Base-by-base conservation (phyloP, 2,888 invertebrate genomes). In the Antitype chi region DNA sequence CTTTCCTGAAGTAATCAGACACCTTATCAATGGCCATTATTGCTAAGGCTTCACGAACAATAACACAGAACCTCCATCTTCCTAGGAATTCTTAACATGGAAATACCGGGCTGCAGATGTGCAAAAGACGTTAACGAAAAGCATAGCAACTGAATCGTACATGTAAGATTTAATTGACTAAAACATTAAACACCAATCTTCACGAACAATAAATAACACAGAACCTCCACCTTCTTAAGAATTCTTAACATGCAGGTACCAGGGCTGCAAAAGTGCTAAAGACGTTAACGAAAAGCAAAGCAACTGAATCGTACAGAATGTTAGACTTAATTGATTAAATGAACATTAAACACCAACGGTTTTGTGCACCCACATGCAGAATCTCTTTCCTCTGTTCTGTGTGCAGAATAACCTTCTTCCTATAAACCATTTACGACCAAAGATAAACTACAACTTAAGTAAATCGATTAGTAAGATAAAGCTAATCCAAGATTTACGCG, bases 1-100 rank as follows among this genome's bases (percentile, higher is more conserved):
- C 82, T 78, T 70, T 62, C 28, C 67, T 70, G 38, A 49, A 78
- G 74, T 79, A 82, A 82, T 59, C 79, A 74, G 79, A 82, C 57
- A 81, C 81, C 62, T 53, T 62, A 78, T 82, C 78, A 67, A 49
- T 68, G 62, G 4, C 47, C 53, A 70, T 66, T 80, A 71, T 20
- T 28, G n/a, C 57, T 47, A 57, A 55, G 55, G 20, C 9, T 67
- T 38, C 23, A 55, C 69, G 20, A 74, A 77, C 78, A 70, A 52
- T 66, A 68, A 53, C 77, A 43, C 7, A 32, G 38, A 57, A 78
- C 20, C n/a, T 15, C 28, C 68, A 59, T n/a, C 32, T 64, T 55
- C n/a, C 20, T 25, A 59, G 6, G 57, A 74, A 74, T 63, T 62
- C 60, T 28, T 49, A 5, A 63, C 28, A n/a, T 57, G 20, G 23